Base-by-base conservation (phyloP, 2,797 vertebrate genomes). In the Cossypha polioptera region DNA sequence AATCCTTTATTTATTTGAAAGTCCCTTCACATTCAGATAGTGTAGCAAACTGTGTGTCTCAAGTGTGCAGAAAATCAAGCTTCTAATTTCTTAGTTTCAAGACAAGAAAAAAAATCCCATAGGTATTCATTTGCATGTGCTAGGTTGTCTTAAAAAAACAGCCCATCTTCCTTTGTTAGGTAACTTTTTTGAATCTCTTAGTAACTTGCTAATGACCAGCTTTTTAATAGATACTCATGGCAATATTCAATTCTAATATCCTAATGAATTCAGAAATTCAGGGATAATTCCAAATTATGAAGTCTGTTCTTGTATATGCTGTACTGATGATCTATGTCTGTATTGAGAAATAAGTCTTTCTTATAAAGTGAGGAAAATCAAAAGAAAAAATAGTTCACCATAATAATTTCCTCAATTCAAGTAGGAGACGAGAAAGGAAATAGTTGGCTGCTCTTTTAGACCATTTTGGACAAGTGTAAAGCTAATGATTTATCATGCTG, bases 231-330 rank as follows among this genome's bases (percentile, higher is more conserved):
- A 36, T 69, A 55, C 40, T 71, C 24, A 38, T 71, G 65, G 11
- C 35, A 61, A 16, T 86, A 53, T 62, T 91, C 51, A 79, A 24
- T 50, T 82, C 20, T 59, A 53, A 33, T 76, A 59, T 82, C 51
- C 47, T 79, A 83, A 76, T 87, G 84, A 93, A 89, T 91, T 92
- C 42, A 89, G 54, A 85, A 50, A 58, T 85, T 89, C 29, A 77
- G 36, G 15, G 26, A 67, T 83, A 74, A 67, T 87, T 94, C 50
- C 17, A 80, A 86, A 53, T 74, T 82, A 31, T 35, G 4, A 38
- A 40, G 26, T 67, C 36, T 45, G 13, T 71, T 89, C 29, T 85
- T 94, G 63, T 33, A 33, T 82, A n/a, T 53, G 11, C 40, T 73
- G 29, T 28, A 15, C 53, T 61, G 45, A 26, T 9, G 17, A 21